Conservation (phyloP, 2,113 vertebrate species). For the Scytalopus superciliaris region DNA sequence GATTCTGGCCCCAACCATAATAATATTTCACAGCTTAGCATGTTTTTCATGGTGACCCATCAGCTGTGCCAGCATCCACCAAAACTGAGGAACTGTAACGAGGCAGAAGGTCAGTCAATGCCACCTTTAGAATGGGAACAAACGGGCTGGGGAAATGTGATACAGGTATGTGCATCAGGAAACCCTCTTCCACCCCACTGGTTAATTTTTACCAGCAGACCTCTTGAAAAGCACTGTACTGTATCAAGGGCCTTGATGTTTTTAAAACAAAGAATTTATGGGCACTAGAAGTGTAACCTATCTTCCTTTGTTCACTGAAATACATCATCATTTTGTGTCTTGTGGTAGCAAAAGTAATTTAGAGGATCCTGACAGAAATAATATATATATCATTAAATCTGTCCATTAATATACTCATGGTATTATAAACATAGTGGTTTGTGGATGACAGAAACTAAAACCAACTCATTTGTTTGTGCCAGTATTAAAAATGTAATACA, state of each 20-base stretch:
- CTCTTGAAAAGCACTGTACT: conserved; percentile 36
- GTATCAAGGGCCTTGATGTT: conserved; percentile 59
- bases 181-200: background rate
- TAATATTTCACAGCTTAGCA: background rate
- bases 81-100: background rate
- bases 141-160: background rate
- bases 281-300: conserved; percentile 28
- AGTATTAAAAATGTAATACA: conserved; percentile 50
- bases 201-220: conserved; percentile 47
- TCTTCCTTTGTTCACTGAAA: conserved; percentile 65
- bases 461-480: conserved; percentile 63
- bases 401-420: conserved; percentile 60
- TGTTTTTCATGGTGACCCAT: background rate
- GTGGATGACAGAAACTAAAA: conserved; percentile 69
- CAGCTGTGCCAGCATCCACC: background rate
- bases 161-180: background rate
- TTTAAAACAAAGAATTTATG: conserved; percentile 74
- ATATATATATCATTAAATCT: conserved; percentile 70
- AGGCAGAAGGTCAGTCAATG: background rate
- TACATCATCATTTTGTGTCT: conserved; percentile 66
- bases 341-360: conserved; percentile 67
- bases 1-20: background rate
- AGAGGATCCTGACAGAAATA: conserved; percentile 65
- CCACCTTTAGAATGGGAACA: background rate
- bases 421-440: conserved; percentile 68